Evolutionary conservation across 2,888 invertebrate genomes (phyloP).

Genomic region (Monochamus alternatus): DNA sequence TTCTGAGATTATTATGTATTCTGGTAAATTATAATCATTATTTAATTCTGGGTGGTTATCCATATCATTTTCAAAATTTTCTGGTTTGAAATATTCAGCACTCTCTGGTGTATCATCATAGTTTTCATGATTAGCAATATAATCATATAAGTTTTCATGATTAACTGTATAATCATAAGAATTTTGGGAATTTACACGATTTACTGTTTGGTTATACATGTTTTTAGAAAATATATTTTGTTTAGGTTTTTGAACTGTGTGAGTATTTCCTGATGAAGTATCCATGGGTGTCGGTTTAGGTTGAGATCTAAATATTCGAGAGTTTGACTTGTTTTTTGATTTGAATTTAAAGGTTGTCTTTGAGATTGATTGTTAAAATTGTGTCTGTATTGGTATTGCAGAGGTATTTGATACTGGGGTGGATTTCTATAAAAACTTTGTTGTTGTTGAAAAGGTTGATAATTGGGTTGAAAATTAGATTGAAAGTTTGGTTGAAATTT

Average conservation of each 20-base stretch:
- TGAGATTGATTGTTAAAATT: too few relatives aligned
- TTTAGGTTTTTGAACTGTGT: neutral
- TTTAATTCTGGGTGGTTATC: neutral
- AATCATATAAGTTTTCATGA: neutral
- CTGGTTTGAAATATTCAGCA: neutral
- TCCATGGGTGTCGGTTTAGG: neutral
- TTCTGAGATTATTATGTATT: too few relatives aligned
- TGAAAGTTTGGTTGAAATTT: neutral
- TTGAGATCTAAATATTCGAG: neutral
- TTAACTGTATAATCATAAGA: neutral
- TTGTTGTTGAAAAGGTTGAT: neutral
- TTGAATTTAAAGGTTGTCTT: too few relatives aligned
- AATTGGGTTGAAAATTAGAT: neutral
- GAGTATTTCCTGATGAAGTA: neutral
- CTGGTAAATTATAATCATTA: neutral
- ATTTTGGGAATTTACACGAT: neutral
- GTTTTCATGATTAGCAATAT: neutral
- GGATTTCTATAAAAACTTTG: neutral
- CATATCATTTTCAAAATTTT: neutral
- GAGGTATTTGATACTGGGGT: too few relatives aligned
- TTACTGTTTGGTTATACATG: neutral
- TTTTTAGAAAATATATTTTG: too few relatives aligned
- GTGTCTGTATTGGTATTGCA: too few relatives aligned
- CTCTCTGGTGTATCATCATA: neutral
- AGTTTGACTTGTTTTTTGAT: neutral